Evolutionary conservation across 2,797 vertebrate genomes (phyloP).

Genomic region (Gymnoscopelus microlampas): DNA sequence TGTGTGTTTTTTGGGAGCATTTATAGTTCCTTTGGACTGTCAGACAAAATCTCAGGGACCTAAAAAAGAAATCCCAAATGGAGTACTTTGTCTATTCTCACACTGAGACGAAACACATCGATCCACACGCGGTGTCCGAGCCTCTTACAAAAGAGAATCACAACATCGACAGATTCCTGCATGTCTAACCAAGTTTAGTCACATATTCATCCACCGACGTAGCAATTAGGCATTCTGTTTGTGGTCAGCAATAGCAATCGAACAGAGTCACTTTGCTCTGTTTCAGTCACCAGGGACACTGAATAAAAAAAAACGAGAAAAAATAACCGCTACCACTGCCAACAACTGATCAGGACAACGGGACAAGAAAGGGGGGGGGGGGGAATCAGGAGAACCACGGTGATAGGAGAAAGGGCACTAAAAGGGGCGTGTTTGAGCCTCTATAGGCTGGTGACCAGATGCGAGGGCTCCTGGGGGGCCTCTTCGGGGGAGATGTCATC

Average conservation of each 20-base stretch:
- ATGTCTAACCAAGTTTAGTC: conserved; percentile 59
- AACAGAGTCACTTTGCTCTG: conserved; percentile 69
- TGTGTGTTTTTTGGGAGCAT: conserved; percentile 38
- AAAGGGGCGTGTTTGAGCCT: conserved; percentile 35
- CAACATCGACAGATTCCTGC: conserved; percentile 69
- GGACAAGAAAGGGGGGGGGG: conserved; percentile 38
- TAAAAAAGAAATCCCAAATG: conserved; percentile 26
- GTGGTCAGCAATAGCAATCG: conserved; percentile 69
- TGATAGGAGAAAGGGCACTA: conserved; percentile 4
- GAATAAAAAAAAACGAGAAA: conserved; percentile 78
- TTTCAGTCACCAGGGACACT: conserved; percentile 76
- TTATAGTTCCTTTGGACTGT: conserved; percentile 67
- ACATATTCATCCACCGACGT: conserved; percentile 36
- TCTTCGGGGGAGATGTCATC: conserved; percentile 89
- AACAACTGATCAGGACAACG: conserved; percentile 84
- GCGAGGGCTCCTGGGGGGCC: conserved; percentile 87
- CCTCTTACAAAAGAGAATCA: conserved; percentile 44
- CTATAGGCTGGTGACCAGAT: conserved; percentile 99
- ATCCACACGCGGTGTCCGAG: conserved; percentile 52
- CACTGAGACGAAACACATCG: conserved; percentile 70
- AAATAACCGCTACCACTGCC: conserved; percentile 82
- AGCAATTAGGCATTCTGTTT: conserved; percentile 45
- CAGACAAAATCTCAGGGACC: conserved; percentile 58
- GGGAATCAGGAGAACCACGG: conserved; percentile 31
- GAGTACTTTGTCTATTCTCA: conserved; percentile 68